Evolutionary conservation across 2,888 invertebrate species (phyloP).

Genomic region (Pristionchus arcanus): DNA sequence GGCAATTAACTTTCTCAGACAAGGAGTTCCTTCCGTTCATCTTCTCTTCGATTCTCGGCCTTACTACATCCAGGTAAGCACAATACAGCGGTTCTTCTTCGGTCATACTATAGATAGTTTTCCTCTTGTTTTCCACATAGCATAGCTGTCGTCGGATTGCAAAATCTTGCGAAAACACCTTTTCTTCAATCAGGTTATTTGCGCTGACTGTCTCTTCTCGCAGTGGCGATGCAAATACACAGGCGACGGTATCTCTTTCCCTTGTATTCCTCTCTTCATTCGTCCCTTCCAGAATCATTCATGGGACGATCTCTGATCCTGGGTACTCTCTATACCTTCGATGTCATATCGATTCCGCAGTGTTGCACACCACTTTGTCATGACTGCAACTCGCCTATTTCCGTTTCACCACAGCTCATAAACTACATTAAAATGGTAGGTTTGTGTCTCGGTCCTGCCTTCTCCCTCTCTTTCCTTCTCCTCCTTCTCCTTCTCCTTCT

Average conservation of each 20-base stretch:
- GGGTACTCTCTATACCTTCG: conserved; percentile 98
- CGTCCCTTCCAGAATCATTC: conserved; percentile 83
- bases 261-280: not conserved
- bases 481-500: not conserved
- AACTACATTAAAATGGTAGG: conserved; percentile 64
- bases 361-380: conserved; percentile 67
- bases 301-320: conserved; percentile 92
- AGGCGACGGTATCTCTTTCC: conserved; percentile 53
- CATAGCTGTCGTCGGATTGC: not conserved
- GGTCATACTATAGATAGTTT: no score
- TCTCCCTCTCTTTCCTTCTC: not conserved
- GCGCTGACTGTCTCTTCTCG: conserved; percentile 67
- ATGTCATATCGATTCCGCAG: conserved; percentile 96
- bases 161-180: no score
- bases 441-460: not conserved
- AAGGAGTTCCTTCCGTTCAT: conserved; percentile 29
- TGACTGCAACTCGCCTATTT: conserved; percentile 61
- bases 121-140: not conserved
- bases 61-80: conserved; percentile 63
- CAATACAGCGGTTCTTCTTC: no score
- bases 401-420: conserved; percentile 62
- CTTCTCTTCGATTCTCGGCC: conserved; percentile 62
- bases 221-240: conserved; percentile 67
- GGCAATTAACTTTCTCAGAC: conserved; percentile 77
- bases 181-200: conserved; percentile 53